These are phyloP conservation scores for Zaprionus capensis DNA, from an alignment of 1,140 invertebrate genomes.

Conservation along the genomic window DNA sequence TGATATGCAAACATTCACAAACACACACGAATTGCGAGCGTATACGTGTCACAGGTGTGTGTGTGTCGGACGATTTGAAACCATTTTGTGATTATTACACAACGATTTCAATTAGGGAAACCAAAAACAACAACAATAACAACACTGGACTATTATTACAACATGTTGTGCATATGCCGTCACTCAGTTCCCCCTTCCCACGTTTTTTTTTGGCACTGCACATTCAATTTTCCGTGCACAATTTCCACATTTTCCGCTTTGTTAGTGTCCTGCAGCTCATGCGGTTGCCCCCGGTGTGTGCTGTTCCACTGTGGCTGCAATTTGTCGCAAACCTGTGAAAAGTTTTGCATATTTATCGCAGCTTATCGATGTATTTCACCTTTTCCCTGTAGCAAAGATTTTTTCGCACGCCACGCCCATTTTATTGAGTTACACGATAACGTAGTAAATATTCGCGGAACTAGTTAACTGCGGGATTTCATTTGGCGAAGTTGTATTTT, in stretches of 20 bases:
- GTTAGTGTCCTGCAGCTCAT: neutral
- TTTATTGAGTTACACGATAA: constrained; percentile 53
- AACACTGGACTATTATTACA: constrained; percentile 6
- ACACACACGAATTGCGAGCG: neutral
- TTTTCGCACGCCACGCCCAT: constrained; percentile 50
- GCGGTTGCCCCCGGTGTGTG: neutral
- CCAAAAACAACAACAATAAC: constrained; percentile 3
- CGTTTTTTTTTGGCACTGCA: neutral
- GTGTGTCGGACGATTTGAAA: constrained; percentile 3
- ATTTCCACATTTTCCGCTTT: constrained; percentile 21
- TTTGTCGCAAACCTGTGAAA: constrained; percentile 21
- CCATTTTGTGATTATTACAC: constrained; percentile 17
- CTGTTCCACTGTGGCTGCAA: constrained; percentile 7
- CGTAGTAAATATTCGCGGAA: neutral
- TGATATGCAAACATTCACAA: constrained; percentile 21
- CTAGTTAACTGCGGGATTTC: neutral
- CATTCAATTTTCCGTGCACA: constrained; percentile 9
- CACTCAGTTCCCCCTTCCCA: neutral
- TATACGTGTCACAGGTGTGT: neutral
- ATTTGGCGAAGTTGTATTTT: no score
- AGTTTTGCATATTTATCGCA: constrained; percentile 3
- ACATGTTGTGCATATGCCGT: neutral
- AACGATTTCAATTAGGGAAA: constrained; percentile 16
- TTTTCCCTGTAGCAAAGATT: constrained; percentile 5
- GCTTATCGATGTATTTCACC: constrained; percentile 29